These are phyloP conservation scores for Xerus inauris DNA, from an alignment of 2,113 vertebrate species.

Conservation along the genomic window DNA sequence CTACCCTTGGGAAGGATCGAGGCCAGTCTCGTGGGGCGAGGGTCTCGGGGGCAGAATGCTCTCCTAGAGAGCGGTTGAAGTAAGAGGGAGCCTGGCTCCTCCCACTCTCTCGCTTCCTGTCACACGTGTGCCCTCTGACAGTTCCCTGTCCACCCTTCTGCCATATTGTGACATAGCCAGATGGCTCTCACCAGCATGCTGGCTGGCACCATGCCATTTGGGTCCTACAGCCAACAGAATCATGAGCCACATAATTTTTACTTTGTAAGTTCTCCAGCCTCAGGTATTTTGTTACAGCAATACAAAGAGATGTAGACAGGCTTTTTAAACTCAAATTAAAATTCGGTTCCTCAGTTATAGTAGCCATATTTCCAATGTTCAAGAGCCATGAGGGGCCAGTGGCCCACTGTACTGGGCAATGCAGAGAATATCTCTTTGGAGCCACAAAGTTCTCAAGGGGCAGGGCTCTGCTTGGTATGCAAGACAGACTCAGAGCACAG, in stretches of 20 bases:
- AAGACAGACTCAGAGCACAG: accelerated
- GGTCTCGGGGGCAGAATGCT: no score
- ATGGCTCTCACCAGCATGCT: not conserved
- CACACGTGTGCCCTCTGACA: not conserved
- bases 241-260: not conserved
- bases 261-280: not conserved
- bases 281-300: not conserved
- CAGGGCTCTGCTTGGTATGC: accelerated
- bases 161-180: not conserved
- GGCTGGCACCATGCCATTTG: not conserved
- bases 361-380: not conserved
- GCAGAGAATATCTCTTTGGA: accelerated
- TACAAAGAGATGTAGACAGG: no score
- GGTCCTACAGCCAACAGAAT: not conserved
- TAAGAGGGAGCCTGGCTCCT: not conserved
- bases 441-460: not conserved
- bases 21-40: not conserved
- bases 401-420: accelerated
- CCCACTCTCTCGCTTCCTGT: not conserved
- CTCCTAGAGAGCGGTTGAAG: not conserved
- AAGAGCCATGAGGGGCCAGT: not conserved
- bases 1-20: not conserved
- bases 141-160: not conserved
- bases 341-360: not conserved
- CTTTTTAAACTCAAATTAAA: not conserved